Base-by-base conservation (phyloP, 2,888 invertebrate species). In the Allolobophora icterica region DNA sequence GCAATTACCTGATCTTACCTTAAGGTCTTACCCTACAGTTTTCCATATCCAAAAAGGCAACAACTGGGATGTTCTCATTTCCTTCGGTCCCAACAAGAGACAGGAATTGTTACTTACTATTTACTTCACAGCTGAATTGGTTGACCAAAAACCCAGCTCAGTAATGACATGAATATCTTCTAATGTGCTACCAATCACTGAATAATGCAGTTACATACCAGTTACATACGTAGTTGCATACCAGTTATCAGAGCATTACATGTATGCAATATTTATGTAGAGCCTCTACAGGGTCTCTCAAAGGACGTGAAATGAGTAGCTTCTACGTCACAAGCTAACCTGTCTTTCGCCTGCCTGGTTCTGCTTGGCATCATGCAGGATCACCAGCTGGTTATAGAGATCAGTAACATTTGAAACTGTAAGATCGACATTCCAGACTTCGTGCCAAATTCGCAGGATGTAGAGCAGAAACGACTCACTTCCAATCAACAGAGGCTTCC, bases 391-490 rank as follows among this genome's bases (percentile, higher is more conserved):
- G 52, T 93, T 93, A 92, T 94, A 94, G 93, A 94, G 93, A 71
- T 94, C 93, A 91, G 94, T 93, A 19, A 94, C 92, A 84, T 93
- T 93, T 42, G 40, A 42, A 24, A 93, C 93, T 91, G 93, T 93
- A 93, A 94, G 94, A 92, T 93, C 90, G 35, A 94, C 91, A 89
- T 93, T 93, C 21, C 94, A 92, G 40, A 93, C 93, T 30, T 92
- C 91, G 92, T 94, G 93, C 94, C 94, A 94, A 24, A 92, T 91
- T 19, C 94, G 92, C 89, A 94, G 92, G 33, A 94, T 92, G 90
- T 94, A 93, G 91, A 94, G 94, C 15, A 94, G 94, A 92, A 94
- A 94, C 21, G 94, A 93, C 92, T 94, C 94, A 38, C 93, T 93
- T 40, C 93, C 93, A 40, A 94, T 93, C 87, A 94, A 91, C 90